phyloP scores from a whole-genome alignment of 2,797 vertebrate genomes.

The Sebastes hubbsi region DNA sequence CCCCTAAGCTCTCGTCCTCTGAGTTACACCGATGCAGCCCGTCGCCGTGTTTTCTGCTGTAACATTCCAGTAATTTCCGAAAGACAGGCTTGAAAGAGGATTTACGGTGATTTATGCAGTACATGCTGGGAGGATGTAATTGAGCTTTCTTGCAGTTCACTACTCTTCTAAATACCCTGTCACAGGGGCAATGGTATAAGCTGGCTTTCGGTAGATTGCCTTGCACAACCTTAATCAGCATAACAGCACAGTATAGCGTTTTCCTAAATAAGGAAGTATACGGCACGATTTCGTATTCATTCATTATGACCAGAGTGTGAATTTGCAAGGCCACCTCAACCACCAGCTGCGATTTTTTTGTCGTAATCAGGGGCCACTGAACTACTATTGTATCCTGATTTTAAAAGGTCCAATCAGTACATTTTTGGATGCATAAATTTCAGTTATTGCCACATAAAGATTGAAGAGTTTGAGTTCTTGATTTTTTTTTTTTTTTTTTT shows the following conservation, averaged over 20 bases:
- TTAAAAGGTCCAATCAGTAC: slow-evolving; percentile 24
- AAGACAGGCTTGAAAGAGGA: slow-evolving; percentile 75
- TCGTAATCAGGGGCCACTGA: slow-evolving; percentile 38
- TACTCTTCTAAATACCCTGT: slow-evolving; percentile 81
- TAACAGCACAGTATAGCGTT: slow-evolving; percentile 66
- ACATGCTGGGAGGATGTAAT: slow-evolving; percentile 77
- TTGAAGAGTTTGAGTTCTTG: neutral
- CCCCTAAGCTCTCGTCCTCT: slow-evolving; percentile 33
- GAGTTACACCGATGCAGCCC: slow-evolving; percentile 47
- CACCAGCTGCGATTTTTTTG: slow-evolving; percentile 32
- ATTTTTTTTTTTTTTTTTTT: neutral
- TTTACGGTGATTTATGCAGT: slow-evolving; percentile 78
- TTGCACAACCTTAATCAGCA: slow-evolving; percentile 75
- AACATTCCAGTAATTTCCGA: slow-evolving; percentile 73
- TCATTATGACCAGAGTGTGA: slow-evolving; percentile 21
- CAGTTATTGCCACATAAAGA: neutral
- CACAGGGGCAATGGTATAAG: slow-evolving; percentile 75
- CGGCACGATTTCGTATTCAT: slow-evolving; percentile 43
- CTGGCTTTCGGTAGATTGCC: slow-evolving; percentile 73
- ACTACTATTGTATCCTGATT: slow-evolving; percentile 8
- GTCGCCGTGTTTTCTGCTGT: slow-evolving; percentile 56
- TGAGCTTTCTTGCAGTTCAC: slow-evolving; percentile 80
- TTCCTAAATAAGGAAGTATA: slow-evolving; percentile 51
- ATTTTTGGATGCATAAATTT: neutral
- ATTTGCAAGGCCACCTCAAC: neutral